Evolutionary conservation across 2,888 invertebrate species (phyloP), one percentile per base, ranked within the genome.

Genomic region (Pherbina coryleti): DNA sequence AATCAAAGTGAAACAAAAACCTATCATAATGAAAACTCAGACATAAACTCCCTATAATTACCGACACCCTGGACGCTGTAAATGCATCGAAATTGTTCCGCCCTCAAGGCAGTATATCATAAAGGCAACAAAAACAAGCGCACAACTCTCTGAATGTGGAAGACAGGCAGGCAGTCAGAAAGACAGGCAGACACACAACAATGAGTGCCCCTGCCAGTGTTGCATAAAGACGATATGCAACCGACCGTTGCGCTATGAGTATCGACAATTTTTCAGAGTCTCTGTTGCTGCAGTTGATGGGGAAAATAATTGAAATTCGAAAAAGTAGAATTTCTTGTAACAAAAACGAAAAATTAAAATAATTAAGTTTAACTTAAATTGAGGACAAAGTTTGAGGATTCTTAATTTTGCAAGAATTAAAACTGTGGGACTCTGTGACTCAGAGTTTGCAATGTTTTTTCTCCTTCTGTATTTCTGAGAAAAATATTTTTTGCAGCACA

Each of bases 41-140:
- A 88, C 88, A 87, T 88, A 88, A 89, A 89, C 86, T 87, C 88
- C 88, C 89, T 88, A 88, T 89, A 88, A 88, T 88, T 88, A 89
- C 87, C 87, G 86, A 88, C 88, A 88, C 88, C 89, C 88, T 86
- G 88, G 86, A 88, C 85, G 85, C 82, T 85, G 85, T 87, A 87
- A 87, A 88, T 87, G 88, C 88, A 87, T 86, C 87, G 84, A 88
- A 86, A 88, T 87, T 85, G 88, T 85, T 84, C 87, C 88, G 88
- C 87, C 88, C 88, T 82, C 84, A 81, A 86, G 87, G 83, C 84
- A 83, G 86, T 86, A 86, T 84, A 85, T 87, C 83, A 86, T 83
- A 80, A 82, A 83, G 82, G 82, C 82, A 82, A 80, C 82, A 76
- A 22, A 7, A 55, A 9, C 22, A 22, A 19, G 53, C 55, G 55